Base-by-base conservation (phyloP, 1,140 invertebrate species). In the Bombus sibiricus region DNA sequence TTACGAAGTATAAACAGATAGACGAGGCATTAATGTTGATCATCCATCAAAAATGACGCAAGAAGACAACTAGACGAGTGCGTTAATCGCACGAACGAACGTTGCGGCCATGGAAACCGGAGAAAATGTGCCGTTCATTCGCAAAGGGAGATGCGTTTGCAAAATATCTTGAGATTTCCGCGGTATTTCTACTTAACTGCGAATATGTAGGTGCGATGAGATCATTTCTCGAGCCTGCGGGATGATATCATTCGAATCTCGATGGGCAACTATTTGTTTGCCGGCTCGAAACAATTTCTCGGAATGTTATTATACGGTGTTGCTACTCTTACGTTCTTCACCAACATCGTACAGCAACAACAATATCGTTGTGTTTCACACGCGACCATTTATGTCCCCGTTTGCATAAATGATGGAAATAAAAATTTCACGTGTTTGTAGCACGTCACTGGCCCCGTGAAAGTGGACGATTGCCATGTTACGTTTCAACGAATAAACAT, bases 231-330 rank as follows among this genome's bases (percentile, higher is more conserved):
- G 82, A 71, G 69, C 32, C 73, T 64, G 34, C 25, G 43, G 39
- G 86, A 69, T 87, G 86, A 87, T 80, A 87, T 87, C 86, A 87
- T 28, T 69, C 76, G 62, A 22, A 75, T 69, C 75, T 71, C n/a
- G 71, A 32, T 47, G n/a, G 15, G 39, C 32, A 80, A 73, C 75
- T 32, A 80, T 79, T 85, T 85, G 86, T 87, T 87, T 79, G 39
- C n/a, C 10, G 39, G 41, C 32, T 25, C n/a, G 64, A 69, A 76
- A 76, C 32, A 34, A 43, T 69, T 34, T 47, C 72, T 62, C 13
- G 9, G 32, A 9, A 25, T 15, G 39, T 34, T 32, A 79, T 57
- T 72, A 37, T 47, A 37, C 22, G 0, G 34, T 18, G 47, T 59
- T 57, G 34, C n/a, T 34, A 8, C 22, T 22, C n/a, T 43, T 32